A percentile compares a stretch with the other conserved stretches of the same genome.
Conservation (phyloP, 2,797 vertebrate species). For the Hoplostethus mediterraneus region DNA sequence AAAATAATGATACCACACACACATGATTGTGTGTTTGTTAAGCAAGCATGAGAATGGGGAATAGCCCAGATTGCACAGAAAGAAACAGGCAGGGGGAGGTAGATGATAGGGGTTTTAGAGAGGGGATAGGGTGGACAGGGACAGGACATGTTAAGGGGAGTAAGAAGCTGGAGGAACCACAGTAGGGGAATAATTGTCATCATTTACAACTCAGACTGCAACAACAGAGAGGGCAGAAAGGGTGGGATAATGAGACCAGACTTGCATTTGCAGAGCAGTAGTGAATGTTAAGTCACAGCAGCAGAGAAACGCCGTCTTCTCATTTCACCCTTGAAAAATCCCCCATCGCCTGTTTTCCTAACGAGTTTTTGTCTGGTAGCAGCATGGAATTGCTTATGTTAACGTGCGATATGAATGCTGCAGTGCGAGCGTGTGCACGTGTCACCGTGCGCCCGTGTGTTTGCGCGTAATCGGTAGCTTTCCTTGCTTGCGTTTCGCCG, state of each 20-base stretch:
- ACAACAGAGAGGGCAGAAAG: constrained; percentile 50
- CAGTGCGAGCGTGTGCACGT: neutral
- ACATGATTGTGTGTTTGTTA: constrained; percentile 30
- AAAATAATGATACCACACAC: constrained; percentile 41
- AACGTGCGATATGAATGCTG: neutral
- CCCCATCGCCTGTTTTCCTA: constrained; percentile 48
- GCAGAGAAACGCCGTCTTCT: constrained; percentile 45
- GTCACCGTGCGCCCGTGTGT: neutral
- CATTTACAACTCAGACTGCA: constrained; percentile 65
- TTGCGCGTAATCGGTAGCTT: constrained; percentile 28
- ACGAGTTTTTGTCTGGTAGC: constrained; percentile 25
- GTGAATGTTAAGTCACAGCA: constrained; percentile 65
- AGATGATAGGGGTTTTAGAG: constrained; percentile 52
- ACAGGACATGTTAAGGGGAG: constrained; percentile 18
- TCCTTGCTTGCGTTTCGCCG: constrained; percentile 60
- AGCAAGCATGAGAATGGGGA: neutral
- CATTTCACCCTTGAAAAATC: constrained; percentile 52
- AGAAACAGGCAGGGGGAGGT: constrained; percentile 1
- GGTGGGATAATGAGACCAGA: constrained; percentile 68
- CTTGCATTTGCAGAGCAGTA: constrained; percentile 57
- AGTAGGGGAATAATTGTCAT: constrained; percentile 65
- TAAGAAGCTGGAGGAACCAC: constrained; percentile 26
- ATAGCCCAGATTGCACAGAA: constrained; percentile 1
- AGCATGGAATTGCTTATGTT: neutral
- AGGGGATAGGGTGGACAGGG: constrained; percentile 25